Base-by-base conservation (phyloP, 2,888 invertebrate genomes). In the Hirtodrosophila trivittata region DNA sequence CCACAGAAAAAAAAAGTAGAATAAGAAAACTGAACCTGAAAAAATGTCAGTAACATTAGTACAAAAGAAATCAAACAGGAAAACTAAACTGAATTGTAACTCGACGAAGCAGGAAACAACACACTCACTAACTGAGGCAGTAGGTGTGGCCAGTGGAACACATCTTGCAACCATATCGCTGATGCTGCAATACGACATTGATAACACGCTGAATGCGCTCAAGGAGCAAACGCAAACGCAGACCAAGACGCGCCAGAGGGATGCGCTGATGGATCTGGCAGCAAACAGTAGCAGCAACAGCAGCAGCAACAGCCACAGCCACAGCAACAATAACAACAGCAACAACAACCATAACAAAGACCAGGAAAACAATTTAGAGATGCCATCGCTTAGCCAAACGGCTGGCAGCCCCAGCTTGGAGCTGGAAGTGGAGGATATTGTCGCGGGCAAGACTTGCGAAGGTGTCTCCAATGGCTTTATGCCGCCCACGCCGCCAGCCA, bases 131-230 rank as follows among this genome's bases (percentile, higher is more conserved):
- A 54, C 13, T 9, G 14, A 7, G 28, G 39, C 16, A 10, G 69
- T 57, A 45, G 66, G 39, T 41, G 71, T 51, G 41, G 60, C 56
- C 14, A 49, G 43, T 49, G 13, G 38, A 12, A 45, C 2, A 43
- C 68, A 73, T 35, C 42, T 77, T 18, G 74, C 76, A 1, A 86
- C 88, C 58, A 89, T 91, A 78, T 90, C 90, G 68, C 73, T 89
- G 57, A 89, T 90, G 87, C 77, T 90, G 50, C 90, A 90, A 70
- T 91, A 91, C 84, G 90, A 90, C 64, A 89, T 90, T 55, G 90
- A 90, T 67, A 90, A 90, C 54, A 90, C 90, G 21, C 63, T 90
- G 56, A 91, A 91, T 80, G 87, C 88, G 33, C 87, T 90, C 52
- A 89, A 90, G 67, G 90, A 90, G 73, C 90, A 88, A 18, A 67